These are phyloP conservation scores for Rhinolophus ferrumequinum DNA, from an alignment of 2,113 vertebrate species.

Conservation along the genomic window DNA sequence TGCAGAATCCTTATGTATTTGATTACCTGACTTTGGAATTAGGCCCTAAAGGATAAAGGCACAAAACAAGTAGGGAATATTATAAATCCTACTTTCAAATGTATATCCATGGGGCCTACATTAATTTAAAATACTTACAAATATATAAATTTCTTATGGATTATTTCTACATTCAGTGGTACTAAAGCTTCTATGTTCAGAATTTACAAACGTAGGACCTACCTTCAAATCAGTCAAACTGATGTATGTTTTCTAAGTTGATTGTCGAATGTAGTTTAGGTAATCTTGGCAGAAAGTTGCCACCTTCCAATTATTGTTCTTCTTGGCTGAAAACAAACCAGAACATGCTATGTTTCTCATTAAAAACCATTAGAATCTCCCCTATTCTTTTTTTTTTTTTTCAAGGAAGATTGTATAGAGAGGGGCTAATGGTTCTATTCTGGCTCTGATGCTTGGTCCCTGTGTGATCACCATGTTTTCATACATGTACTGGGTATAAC, in stretches of 20 bases:
- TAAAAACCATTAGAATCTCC: neutral
- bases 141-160: neutral
- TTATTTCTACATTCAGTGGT: neutral
- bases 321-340: neutral
- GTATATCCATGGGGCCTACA: neutral
- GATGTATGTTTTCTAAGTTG: neutral
- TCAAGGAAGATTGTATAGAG: neutral
- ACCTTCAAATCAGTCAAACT: neutral
- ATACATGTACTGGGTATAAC: neutral
- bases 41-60: neutral
- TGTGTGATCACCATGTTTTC: neutral
- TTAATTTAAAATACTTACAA: neutral
- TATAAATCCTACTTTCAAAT: neutral
- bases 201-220: neutral
- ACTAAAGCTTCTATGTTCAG: neutral
- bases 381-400: accelerated
- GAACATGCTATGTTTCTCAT: neutral
- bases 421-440: neutral
- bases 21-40: neutral
- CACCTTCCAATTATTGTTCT: neutral
- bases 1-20: neutral
- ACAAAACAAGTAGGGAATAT: neutral
- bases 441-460: neutral
- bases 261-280: neutral
- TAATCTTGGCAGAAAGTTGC: neutral